Conservation (phyloP, 2,113 vertebrate species). For the Istiophorus platypterus region DNA sequence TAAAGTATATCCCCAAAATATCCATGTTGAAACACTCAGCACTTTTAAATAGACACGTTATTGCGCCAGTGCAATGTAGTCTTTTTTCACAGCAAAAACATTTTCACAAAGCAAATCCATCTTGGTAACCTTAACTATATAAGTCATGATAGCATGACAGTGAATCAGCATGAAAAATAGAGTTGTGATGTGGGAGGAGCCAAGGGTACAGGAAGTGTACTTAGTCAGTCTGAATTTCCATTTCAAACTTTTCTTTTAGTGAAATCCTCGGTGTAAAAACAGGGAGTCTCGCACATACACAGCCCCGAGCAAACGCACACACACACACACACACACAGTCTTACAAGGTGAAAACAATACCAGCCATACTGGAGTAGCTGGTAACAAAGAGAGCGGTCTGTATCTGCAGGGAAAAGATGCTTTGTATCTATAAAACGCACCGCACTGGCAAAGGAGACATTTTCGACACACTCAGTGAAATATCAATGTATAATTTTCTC, state of each 20-base stretch:
- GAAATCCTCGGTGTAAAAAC: too few species aligned
- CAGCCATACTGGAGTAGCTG: too few species aligned
- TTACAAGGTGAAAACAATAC: too few species aligned
- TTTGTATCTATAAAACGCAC: not conserved
- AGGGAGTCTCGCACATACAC: not conserved
- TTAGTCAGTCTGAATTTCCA: not conserved
- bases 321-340: not conserved
- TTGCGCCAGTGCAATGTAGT: not conserved
- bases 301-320: not conserved
- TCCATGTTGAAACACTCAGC: too few species aligned
- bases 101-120: too few species aligned
- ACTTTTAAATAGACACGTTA: too few species aligned
- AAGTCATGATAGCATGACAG: not conserved
- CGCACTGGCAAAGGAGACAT: not conserved
- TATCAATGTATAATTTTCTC: constrained; percentile 14
- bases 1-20: not conserved
- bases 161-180: not conserved
- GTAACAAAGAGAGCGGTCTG: not conserved
- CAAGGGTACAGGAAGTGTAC: not conserved
- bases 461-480: constrained; percentile 4
- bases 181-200: not conserved
- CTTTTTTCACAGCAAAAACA: too few species aligned
- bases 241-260: too few species aligned
- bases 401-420: not conserved
- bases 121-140: not conserved